These are phyloP conservation scores for Coenonympha arcania DNA, from an alignment of 2,888 invertebrate genomes.

Conservation along the genomic window DNA sequence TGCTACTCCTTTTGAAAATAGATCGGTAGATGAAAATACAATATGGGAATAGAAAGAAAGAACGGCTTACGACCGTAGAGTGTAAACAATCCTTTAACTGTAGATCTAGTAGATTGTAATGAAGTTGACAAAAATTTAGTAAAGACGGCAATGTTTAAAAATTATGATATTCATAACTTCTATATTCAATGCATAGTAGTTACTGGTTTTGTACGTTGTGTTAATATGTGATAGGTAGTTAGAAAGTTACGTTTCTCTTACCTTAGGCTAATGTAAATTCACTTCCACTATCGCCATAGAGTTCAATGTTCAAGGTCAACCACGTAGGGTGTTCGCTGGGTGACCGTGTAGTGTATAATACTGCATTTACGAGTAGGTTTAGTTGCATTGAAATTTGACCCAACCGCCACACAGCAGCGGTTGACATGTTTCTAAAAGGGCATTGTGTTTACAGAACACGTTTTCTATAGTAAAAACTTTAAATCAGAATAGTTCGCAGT, in stretches of 20 bases:
- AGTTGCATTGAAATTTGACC: conserved; percentile 1
- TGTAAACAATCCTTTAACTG: no score
- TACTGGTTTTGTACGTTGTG: conserved; percentile 12
- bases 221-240: conserved; percentile 29
- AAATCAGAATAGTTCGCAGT: background rate
- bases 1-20: no score
- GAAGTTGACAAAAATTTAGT: no score
- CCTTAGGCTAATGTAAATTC: conserved; percentile 51
- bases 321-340: conserved; percentile 5
- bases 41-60: no score
- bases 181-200: background rate
- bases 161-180: background rate
- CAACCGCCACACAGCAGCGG: background rate
- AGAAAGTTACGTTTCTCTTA: conserved; percentile 58
- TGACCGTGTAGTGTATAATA: background rate
- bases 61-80: no score
- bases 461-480: background rate
- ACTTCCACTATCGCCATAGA: conserved; percentile 34
- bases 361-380: background rate
- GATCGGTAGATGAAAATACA: no score
- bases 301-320: conserved; percentile 52
- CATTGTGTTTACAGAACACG: background rate
- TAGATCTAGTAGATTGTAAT: no score
- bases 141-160: no score
- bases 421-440: background rate